Conservation (phyloP, 2,797 vertebrate genomes). For the Macropodus opercularis region DNA sequence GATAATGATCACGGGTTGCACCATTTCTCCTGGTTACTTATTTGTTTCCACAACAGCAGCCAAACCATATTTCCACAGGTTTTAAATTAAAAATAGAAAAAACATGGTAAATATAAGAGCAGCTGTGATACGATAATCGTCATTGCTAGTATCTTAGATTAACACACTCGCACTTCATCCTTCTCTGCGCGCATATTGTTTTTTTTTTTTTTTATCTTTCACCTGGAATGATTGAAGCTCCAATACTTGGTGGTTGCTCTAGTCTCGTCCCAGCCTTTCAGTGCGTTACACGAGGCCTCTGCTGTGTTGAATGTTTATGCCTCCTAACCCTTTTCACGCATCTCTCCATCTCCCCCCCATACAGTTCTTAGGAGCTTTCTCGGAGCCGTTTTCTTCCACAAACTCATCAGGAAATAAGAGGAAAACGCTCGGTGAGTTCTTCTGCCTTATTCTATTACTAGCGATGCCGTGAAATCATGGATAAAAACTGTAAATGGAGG, state of each 20-base stretch:
- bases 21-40: neutral
- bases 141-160: conserved; percentile 62
- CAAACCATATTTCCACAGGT: neutral
- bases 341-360: conserved; percentile 15
- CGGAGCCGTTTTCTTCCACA: conserved; percentile 66
- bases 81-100: conserved; percentile 2
- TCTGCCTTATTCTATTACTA: neutral
- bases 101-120: conserved; percentile 43
- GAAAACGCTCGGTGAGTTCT: conserved; percentile 80
- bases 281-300: conserved; percentile 64
- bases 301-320: conserved; percentile 53
- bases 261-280: conserved; percentile 45
- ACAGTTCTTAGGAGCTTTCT: conserved; percentile 76
- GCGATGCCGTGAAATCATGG: neutral
- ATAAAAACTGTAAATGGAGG: too few species aligned
- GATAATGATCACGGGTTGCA: neutral
- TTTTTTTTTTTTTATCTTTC: conserved; percentile 62
- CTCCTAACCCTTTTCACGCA: neutral
- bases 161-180: conserved; percentile 19
- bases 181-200: conserved; percentile 38
- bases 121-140: conserved; percentile 59
- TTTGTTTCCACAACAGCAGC: neutral
- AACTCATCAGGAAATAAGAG: conserved; percentile 73
- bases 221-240: conserved; percentile 63
- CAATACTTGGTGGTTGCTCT: conserved; percentile 51